These are phyloP conservation scores for Botia almorhae DNA, from an alignment of 2,797 vertebrate genomes.

Conservation along the genomic window DNA sequence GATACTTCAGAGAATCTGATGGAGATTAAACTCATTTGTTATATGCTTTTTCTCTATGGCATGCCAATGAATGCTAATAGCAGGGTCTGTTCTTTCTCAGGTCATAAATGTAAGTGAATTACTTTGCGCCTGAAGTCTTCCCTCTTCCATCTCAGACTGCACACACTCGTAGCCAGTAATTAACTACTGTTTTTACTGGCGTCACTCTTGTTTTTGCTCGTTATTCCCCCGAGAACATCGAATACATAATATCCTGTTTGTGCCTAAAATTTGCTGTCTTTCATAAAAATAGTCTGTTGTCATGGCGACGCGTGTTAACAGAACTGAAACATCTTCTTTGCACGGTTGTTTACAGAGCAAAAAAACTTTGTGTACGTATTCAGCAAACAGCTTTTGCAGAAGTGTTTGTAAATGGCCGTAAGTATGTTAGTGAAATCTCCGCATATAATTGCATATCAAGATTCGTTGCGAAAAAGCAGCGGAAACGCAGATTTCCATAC, in stretches of 20 bases:
- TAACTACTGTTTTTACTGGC: slow-evolving; percentile 65
- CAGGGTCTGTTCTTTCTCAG: slow-evolving; percentile 44
- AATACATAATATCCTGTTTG: slow-evolving; percentile 60
- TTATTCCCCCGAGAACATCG: slow-evolving; percentile 55
- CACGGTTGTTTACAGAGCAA: slow-evolving; percentile 62
- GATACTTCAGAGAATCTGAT: slow-evolving; percentile 40
- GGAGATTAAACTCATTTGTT: slow-evolving; percentile 40
- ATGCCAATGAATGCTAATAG: slow-evolving; percentile 46
- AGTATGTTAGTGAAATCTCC: slow-evolving; percentile 30
- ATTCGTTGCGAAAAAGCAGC: background rate
- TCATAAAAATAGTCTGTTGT: slow-evolving; percentile 59
- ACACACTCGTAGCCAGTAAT: slow-evolving; percentile 62
- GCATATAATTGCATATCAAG: slow-evolving; percentile 18
- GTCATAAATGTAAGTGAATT: slow-evolving; percentile 44
- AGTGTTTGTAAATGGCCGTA: slow-evolving; percentile 48
- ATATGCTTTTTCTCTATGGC: slow-evolving; percentile 32
- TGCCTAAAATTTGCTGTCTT: slow-evolving; percentile 57
- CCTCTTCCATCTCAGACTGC: slow-evolving; percentile 43
- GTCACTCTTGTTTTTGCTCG: slow-evolving; percentile 61
- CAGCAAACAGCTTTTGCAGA: slow-evolving; percentile 33
- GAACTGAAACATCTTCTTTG: slow-evolving; percentile 62
- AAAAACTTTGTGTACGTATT: slow-evolving; percentile 56
- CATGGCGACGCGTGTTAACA: slow-evolving; percentile 57
- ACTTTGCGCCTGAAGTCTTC: slow-evolving; percentile 49
- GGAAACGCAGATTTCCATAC: background rate